Evolutionary conservation across 2,113 vertebrate genomes (phyloP).

Genomic region (Entosphenus tridentatus): DNA sequence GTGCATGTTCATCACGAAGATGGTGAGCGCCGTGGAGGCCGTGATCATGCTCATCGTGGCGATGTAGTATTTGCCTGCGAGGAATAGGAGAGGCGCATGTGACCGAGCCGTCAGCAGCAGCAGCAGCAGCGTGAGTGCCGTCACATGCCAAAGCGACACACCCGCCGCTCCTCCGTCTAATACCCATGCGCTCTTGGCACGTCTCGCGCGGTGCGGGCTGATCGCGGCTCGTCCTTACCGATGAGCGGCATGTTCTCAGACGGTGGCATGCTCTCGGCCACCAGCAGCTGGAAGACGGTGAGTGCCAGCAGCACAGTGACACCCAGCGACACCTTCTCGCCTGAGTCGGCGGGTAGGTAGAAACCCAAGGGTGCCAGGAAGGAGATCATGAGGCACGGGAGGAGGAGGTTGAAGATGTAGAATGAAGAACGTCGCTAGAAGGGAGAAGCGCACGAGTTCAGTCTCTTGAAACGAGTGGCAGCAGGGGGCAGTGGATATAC

Average conservation of each 20-base stretch:
- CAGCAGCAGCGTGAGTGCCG: neutral
- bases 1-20: slow-evolving; percentile 69
- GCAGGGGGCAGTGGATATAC: no score
- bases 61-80: slow-evolving; percentile 63
- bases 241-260: slow-evolving; percentile 64
- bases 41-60: slow-evolving; percentile 81
- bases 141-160: no score
- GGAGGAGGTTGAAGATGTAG: slow-evolving; percentile 64
- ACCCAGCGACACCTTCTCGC: slow-evolving; percentile 65
- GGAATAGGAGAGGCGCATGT: rapidly evolving
- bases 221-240: slow-evolving; percentile 24
- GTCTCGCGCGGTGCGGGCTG: neutral
- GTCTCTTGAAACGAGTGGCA: no score
- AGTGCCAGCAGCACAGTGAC: slow-evolving; percentile 67
- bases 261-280: slow-evolving; percentile 69
- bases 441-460: no score
- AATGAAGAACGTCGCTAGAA: slow-evolving; percentile 37
- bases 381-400: slow-evolving; percentile 67
- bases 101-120: neutral
- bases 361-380: slow-evolving; percentile 59
- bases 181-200: no score
- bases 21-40: slow-evolving; percentile 51
- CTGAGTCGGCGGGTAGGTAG: slow-evolving; percentile 58
- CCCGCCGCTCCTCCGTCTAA: no score
- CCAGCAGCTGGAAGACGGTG: slow-evolving; percentile 63